phyloP scores from a whole-genome alignment of 2,888 invertebrate species.

The Andrena bucephala region DNA sequence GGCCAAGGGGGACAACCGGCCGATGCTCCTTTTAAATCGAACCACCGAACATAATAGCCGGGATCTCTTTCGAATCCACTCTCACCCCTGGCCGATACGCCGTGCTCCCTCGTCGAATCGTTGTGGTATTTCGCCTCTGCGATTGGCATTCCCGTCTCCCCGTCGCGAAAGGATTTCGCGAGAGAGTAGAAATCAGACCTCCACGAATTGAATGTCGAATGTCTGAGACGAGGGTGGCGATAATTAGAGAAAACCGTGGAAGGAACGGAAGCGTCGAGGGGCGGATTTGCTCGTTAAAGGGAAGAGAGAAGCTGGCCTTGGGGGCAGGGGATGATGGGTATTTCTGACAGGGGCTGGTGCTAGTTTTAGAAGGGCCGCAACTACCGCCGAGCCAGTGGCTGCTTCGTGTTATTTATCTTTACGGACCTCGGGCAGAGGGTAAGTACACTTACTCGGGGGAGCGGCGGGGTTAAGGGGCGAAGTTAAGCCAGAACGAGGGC shows the following conservation, averaged over 20 bases:
- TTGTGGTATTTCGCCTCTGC: neutral
- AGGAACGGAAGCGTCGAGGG: constrained; percentile 48
- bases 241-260: constrained; percentile 32
- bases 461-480: constrained; percentile 70
- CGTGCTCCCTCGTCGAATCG: neutral
- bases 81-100: constrained; percentile 6
- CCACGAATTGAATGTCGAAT: constrained; percentile 2
- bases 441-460: constrained; percentile 81
- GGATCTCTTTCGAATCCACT: constrained; percentile 38
- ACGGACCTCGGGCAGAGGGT: constrained; percentile 85
- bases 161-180: too few relatives aligned
- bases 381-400: constrained; percentile 57
- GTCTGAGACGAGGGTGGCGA: neutral
- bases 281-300: constrained; percentile 42
- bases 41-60: constrained; percentile 44
- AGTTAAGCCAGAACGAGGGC: constrained; percentile 80
- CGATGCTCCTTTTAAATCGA: constrained; percentile 63
- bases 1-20: constrained; percentile 57
- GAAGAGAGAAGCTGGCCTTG: constrained; percentile 22
- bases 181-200: neutral
- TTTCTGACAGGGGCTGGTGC: constrained; percentile 56
- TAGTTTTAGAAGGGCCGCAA: constrained; percentile 71
- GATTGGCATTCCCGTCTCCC: too few relatives aligned
- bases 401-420: constrained; percentile 84
- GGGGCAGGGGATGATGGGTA: constrained; percentile 50